Evolutionary conservation across 2,797 vertebrate species (phyloP), one percentile per base, ranked within the genome.

Genomic region (Cuculus canorus): DNA sequence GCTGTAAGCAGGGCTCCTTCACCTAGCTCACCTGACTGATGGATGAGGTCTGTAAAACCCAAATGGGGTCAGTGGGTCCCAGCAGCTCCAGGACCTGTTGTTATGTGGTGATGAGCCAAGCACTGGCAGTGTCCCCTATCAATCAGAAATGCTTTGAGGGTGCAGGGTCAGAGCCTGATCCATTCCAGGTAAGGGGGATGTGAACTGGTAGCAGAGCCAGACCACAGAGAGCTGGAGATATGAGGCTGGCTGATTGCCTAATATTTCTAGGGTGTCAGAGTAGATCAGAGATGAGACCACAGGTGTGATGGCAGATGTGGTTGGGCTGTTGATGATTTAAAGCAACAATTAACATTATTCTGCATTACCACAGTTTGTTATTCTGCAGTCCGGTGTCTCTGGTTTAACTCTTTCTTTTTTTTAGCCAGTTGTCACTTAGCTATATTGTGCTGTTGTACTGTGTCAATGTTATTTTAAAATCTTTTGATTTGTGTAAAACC

Each of bases 261-360:
- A 63, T 89, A 60, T 82, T 96, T 95, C 87, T 85, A 52, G 88
- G 78, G 59, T 82, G 88, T 95, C 88, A 81, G 85, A 88, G 69
- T 3, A 75, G 93, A 96, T 77, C 90, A 90, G 81, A 88, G 83
- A 90, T 69, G 60, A 69, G 91, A 93, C 59, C 91, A 88, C 97
- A 97, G 96, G 93, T 97, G 94, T 95, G 94, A 96, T 82, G 93
- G 91, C 96, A 97, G 96, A 93, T 96, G 95, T 71, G 54, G 68
- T 61, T 63, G 64, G 61, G 69, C 83, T 94, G 91, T 77, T 91
- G 86, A n/a, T 92, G 88, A 86, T 94, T 91, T 94, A 76, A 92
- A 95, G 75, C 19, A 48, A 90, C 81, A 94, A 85, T 92, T 96
- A 93, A 91, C 88, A 76, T 97, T 84, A 86, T 85, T 92, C 59